Evolutionary conservation across 2,797 vertebrate genomes (phyloP), one percentile per base, ranked within the genome.

Genomic region (Aldrovandia affinis): DNA sequence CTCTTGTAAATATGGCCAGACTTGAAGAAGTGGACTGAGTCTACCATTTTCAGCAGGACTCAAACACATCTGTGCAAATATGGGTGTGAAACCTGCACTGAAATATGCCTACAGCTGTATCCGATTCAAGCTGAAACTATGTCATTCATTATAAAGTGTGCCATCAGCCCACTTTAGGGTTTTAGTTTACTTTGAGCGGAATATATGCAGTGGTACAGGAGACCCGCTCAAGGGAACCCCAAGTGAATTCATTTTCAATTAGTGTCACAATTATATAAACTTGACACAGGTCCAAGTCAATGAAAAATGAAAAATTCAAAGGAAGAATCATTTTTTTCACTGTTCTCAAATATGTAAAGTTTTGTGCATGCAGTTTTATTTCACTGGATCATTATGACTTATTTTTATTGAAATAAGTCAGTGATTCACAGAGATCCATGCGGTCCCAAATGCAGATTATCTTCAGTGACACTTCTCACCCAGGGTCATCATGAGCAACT

Each of bases 401-500:
- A n/a, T n/a, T n/a, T 55, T 20, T 33, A 7, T 12, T 61, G 10
- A 52, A 78, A 52, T 78, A 50, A 52, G 42, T 30, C 44, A 55
- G 33, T 59, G 54, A 47, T 50, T 4, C 42, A 47, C 2, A 65
- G 14, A 59, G 28, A 30, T 28, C n/a, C 12, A 2, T 30, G 6
- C 20, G 4, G 7, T 22, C 42, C 30, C 61, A 33, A 30, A 44
- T 18, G 5, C 22, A 20, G 47, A 50, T 42, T 15, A 22, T n/a
- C 22, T 42, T 7, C 5, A 50, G 12, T 59, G 39, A 28, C 28
- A 2, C 44, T 47, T 47, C 12, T 85, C 59, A 83, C 90, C 0
- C 33, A 86, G n/a, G 44, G 81, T 84, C 88, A 85, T 0, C 70
- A 94, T 90, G 7, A 1, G 0, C 65, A 89, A 88, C 83, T 98